A percentile compares a stretch with the other conserved stretches of the same genome.
Conservation (phyloP, 2,113 vertebrate genomes). For the Labeo rohita region DNA sequence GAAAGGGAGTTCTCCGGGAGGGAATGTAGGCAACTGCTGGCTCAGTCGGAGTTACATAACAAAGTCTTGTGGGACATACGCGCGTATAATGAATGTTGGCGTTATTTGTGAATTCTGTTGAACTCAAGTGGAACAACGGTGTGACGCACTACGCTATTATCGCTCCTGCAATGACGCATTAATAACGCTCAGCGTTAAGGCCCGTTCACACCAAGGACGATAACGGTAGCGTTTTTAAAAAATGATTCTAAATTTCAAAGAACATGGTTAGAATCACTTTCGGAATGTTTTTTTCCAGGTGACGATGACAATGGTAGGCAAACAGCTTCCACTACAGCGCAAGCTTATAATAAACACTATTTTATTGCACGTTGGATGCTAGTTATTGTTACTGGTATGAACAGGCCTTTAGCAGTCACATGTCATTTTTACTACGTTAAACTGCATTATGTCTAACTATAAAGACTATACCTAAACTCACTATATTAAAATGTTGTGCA, state of each 20-base stretch:
- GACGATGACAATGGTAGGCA: too few relatives aligned
- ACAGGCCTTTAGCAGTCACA: not conserved
- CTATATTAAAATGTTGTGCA: not conserved
- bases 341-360: not conserved
- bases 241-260: not conserved
- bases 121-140: not conserved
- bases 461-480: not conserved
- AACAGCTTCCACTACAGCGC: not conserved
- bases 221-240: not conserved
- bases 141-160: not conserved
- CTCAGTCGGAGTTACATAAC: slow-evolving; percentile 47
- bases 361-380: not conserved
- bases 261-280: not conserved
- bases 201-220: not conserved
- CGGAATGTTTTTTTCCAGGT: not conserved
- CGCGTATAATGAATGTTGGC: slow-evolving; percentile 33
- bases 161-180: not conserved
- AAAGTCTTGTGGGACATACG: slow-evolving; percentile 28
- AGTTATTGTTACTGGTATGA: not conserved
- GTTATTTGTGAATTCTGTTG: slow-evolving; percentile 30
- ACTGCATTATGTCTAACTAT: not conserved
- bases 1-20: slow-evolving; percentile 39
- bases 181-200: not conserved
- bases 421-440: not conserved
- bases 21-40: slow-evolving; percentile 41